Conservation (phyloP, 2,797 vertebrate genomes). For the Phyllotis vaccarum region DNA sequence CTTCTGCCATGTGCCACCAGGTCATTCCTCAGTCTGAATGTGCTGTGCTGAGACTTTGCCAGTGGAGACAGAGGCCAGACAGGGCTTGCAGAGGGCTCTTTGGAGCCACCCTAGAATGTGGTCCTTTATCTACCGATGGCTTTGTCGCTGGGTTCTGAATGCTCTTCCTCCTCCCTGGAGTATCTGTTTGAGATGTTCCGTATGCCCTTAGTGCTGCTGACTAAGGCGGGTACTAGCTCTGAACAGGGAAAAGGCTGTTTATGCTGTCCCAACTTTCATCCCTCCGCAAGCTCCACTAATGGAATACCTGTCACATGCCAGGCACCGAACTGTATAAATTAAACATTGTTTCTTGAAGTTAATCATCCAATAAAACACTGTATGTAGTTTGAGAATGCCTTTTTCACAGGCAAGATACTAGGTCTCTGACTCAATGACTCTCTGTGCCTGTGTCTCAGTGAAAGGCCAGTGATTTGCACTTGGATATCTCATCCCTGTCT, state of each 20-base stretch:
- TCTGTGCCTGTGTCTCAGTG: neutral
- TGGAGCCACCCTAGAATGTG: neutral
- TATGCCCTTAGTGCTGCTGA: neutral
- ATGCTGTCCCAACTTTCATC: neutral
- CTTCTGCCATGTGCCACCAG: neutral
- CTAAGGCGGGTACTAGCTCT: neutral
- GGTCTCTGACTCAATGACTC: constrained; percentile 16
- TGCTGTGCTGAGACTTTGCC: neutral
- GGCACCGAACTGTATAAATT: neutral
- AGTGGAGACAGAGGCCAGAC: neutral
- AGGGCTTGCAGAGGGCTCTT: neutral
- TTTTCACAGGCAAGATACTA: neutral
- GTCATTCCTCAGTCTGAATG: neutral
- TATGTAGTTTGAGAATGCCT: neutral
- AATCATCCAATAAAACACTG: neutral
- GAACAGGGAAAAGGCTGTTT: neutral
- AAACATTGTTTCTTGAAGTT: constrained; percentile 12
- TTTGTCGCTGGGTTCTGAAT: neutral
- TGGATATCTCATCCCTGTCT: neutral
- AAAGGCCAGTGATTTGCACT: neutral
- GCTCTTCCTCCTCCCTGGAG: neutral
- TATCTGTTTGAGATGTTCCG: neutral
- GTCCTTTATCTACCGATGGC: neutral
- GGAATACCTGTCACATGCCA: neutral
- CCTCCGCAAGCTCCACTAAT: neutral